These are phyloP conservation scores for Magallana gigas DNA, from an alignment of 1,140 invertebrate genomes.

Conservation along the genomic window DNA sequence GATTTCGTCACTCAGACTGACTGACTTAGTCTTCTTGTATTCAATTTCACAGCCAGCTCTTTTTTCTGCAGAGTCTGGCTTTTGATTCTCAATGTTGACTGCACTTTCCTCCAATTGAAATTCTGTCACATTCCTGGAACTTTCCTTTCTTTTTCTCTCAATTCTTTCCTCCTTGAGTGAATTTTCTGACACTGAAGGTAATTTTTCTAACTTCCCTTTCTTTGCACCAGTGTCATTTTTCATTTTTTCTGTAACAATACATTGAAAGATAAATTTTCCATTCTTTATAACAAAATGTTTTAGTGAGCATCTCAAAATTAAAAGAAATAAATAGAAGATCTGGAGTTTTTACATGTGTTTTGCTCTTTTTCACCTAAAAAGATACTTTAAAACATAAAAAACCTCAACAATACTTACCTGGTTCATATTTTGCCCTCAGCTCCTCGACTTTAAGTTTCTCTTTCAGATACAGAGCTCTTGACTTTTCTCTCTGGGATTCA, in stretches of 20 bases:
- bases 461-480: slow-evolving; percentile 16
- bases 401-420: background rate
- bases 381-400: too few relatives aligned
- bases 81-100: background rate
- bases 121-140: background rate
- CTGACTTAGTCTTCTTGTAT: slow-evolving; percentile 11
- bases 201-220: slow-evolving; percentile 15
- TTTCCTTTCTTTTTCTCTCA: slow-evolving; percentile 22
- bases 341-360: too few relatives aligned
- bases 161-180: background rate
- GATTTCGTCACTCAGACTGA: slow-evolving; percentile 9
- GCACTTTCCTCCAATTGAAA: background rate
- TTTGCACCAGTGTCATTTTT: background rate
- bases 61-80: background rate
- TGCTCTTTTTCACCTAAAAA: too few relatives aligned
- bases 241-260: background rate
- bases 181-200: background rate
- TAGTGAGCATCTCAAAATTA: too few relatives aligned
- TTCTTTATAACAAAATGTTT: too few relatives aligned
- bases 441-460: slow-evolving; percentile 7
- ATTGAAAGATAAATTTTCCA: too few relatives aligned
- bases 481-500: slow-evolving; percentile 14
- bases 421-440: slow-evolving; percentile 24
- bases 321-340: too few relatives aligned
- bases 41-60: background rate